These are phyloP conservation scores for Bombus pyrosoma DNA, from an alignment of 1,140 invertebrate genomes.

Conservation along the genomic window DNA sequence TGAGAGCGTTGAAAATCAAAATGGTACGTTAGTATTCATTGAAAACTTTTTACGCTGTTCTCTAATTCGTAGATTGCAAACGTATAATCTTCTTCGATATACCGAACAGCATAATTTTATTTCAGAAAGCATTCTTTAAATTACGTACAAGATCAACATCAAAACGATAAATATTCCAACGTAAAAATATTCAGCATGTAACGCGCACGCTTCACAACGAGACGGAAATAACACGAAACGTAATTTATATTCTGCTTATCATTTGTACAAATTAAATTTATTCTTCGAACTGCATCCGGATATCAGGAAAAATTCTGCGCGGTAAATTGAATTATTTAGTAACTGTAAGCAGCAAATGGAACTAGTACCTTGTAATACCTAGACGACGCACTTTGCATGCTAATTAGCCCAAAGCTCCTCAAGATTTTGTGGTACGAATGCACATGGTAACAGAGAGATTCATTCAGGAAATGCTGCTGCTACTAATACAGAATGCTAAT, in stretches of 20 bases:
- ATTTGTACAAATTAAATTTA: neutral
- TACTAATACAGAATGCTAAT: conserved; percentile 35
- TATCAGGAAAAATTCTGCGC: neutral
- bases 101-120: too few species aligned
- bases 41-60: neutral
- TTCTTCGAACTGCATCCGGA: neutral
- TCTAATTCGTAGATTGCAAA: too few species aligned
- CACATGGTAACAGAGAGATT: conserved; percentile 9
- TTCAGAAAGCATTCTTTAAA: neutral
- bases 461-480: conserved; percentile 22
- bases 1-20: neutral
- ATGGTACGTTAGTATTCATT: neutral
- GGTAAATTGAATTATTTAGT: conserved; percentile 8
- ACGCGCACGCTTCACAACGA: too few species aligned
- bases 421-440: conserved; percentile 4
- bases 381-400: conserved; percentile 2
- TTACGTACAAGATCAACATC: neutral
- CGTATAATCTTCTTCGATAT: too few species aligned
- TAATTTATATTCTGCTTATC: neutral
- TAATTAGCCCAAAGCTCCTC: conserved; percentile 1
- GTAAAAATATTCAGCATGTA: neutral
- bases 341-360: conserved; percentile 1
- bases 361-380: neutral
- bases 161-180: neutral
- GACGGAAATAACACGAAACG: too few species aligned